Percentiles rank a stretch among this genome's conserved stretches.
phyloP scores from a whole-genome alignment of 2,797 vertebrate species.

The Falco peregrinus region DNA sequence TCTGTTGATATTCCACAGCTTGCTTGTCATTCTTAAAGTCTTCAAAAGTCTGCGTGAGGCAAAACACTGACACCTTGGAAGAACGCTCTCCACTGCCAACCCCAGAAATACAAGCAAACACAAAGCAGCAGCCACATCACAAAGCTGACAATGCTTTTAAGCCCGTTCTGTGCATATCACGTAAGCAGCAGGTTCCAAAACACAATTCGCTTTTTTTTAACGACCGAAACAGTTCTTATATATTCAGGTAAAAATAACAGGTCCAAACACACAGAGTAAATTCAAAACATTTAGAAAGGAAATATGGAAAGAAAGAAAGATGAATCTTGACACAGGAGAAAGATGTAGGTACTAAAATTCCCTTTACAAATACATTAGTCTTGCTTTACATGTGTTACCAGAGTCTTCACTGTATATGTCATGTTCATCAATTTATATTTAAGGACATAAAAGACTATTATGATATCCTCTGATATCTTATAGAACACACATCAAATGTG shows the following conservation, averaged over 20 bases:
- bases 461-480: background rate
- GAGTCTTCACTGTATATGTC: background rate
- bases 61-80: constrained; percentile 32
- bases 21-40: constrained; percentile 99
- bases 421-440: background rate
- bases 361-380: background rate
- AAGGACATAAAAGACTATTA: background rate
- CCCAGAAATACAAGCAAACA: background rate
- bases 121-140: background rate
- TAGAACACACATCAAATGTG: background rate
- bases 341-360: background rate
- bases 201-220: background rate
- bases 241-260: background rate
- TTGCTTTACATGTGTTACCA: background rate
- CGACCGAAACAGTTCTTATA: background rate
- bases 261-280: background rate
- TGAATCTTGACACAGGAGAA: background rate
- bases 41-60: constrained; percentile 89
- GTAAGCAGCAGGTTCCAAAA: background rate
- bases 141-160: background rate
- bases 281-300: background rate
- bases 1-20: constrained; percentile 96
- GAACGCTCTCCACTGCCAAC: background rate
- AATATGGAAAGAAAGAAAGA: background rate
- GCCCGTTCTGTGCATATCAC: background rate